A percentile compares a stretch with the other conserved stretches of the same genome.
These are phyloP conservation scores for Trichomycterus rosablanca DNA, from an alignment of 2,113 vertebrate species.

Conservation along the genomic window DNA sequence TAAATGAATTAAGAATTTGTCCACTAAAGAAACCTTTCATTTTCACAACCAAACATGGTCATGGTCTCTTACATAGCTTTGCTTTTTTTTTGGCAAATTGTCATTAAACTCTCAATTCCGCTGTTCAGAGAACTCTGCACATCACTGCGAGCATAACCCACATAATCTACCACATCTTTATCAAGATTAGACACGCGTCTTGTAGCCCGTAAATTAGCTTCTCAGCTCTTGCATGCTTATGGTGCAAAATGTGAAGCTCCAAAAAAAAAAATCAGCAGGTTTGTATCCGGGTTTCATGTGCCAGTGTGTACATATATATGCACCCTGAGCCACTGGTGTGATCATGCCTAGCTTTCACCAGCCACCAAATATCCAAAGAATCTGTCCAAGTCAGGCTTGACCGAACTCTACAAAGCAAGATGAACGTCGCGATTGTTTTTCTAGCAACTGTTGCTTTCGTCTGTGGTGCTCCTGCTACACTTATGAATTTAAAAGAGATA, in stretches of 20 bases:
- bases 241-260: conserved; percentile 9
- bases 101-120: conserved; percentile 15
- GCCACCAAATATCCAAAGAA: not conserved
- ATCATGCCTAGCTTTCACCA: not conserved
- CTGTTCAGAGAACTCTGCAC: conserved; percentile 32
- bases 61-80: not conserved
- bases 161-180: conserved; percentile 42
- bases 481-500: not conserved
- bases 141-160: too few relatives aligned
- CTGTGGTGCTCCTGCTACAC: accelerated
- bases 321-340: not conserved
- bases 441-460: not conserved
- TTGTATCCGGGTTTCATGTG: not conserved
- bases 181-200: conserved; percentile 40
- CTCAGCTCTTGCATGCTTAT: conserved; percentile 12
- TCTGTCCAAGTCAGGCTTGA: not conserved
- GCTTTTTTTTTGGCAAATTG: conserved; percentile 12
- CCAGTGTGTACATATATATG: conserved; percentile 20
- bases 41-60: conserved; percentile 4
- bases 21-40: too few relatives aligned
- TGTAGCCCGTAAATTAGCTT: not conserved
- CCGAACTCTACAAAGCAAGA: not conserved
- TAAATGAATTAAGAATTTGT: too few relatives aligned
- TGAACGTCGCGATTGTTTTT: conserved; percentile 22
- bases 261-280: not conserved